Evolutionary conservation across 2,888 invertebrate species (phyloP), one percentile per base, ranked within the genome.

Genomic region (Halictus quadricinctus): DNA sequence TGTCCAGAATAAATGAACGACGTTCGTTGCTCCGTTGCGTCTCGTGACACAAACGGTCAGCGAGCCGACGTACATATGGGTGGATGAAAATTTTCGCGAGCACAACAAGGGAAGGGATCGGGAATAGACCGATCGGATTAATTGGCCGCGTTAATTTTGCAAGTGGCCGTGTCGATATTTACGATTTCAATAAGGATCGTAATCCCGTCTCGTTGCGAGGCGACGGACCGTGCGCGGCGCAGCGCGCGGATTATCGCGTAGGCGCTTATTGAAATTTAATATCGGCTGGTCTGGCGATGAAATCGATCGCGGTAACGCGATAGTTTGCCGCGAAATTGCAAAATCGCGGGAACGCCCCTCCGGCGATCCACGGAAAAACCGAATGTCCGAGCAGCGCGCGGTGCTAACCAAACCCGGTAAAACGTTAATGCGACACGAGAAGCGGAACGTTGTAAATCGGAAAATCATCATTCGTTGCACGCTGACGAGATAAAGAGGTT

Each of bases 221-320:
- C 83, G 81, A 79, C 25, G 72, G 72, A 72, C 72, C 48, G 48
- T 84, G 85, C 75, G 73, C 80, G 70, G 70, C 72, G 69, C 72
- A 76, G 60, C 75, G 64, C 36, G 36, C 75, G 81, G 80, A 88
- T 88, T 83, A 88, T 85, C 85, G 76, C 73, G 78, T 89, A 80
- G 83, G 81, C 80, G 83, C 76, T 85, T 88, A 89, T 89, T 85
- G 88, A 89, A 88, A 88, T 88, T 88, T 88, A 85, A 89, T 89
- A 89, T 88, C 81, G 89, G 81, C 72, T 81, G 78, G 69, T 43
- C 25, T 73, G 60, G 64, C 81, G 81, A 86, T 88, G 89, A 89
- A 88, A 85, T 60, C 86, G 83, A 86, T 79, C 88, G 76, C 73
- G 83, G 89, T 82, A 88, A 89, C 80, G 81, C 81, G 80, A 83